Base-by-base conservation (phyloP, 2,888 invertebrate species). In the Lypha dubia region DNA sequence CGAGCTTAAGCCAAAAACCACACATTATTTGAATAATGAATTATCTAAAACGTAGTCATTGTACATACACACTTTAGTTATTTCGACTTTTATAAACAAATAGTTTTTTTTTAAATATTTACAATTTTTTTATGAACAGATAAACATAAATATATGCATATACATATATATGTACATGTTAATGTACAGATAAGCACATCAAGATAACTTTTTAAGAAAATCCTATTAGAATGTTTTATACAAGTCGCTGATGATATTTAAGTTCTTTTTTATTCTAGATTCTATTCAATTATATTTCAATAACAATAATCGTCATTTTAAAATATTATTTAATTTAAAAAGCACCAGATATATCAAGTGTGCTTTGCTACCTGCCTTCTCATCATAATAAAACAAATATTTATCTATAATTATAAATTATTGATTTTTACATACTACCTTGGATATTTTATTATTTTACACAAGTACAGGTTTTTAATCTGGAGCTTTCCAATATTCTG, bases 241-340 rank as follows among this genome's bases (percentile, higher is more conserved):
- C 11, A 28, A 28, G 9, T 11, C 56, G 44, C 8, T 17, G 22
- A n/a, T 51, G 20, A 63, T 9, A 38, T 49, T 49, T 28, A 28
- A 9, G 24, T 53, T 8, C 9, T 8, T 35, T 22, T 2, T 13
- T 51, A n/a, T 38, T 62, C 22, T 28, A 28, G n/a, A n/a, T n/a
- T n/a, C 28, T 46, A 22, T 24, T 46, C 22, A 60, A 46, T 46
- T 71, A 22, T 35, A 20, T n/a, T 24, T 46, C 22, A 60, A 46
- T 46, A 60, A 22, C 46, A 20, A 46, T 32, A 38, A 74, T 51
- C 24, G 73, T 17, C 24, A 15, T 71, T 56, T 32, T 56, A 17
- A 32, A 56, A 71, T 46, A 22, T 17, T 58, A 22, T 56, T 41
- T 53, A n/a, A n/a, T n/a, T n/a, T n/a, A n/a, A n/a, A n/a, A n/a